These are phyloP conservation scores for Cassiopea xamachana DNA, from an alignment of 30 jellyfish, hydroid and myxozoan species.

Conservation along the genomic window DNA sequence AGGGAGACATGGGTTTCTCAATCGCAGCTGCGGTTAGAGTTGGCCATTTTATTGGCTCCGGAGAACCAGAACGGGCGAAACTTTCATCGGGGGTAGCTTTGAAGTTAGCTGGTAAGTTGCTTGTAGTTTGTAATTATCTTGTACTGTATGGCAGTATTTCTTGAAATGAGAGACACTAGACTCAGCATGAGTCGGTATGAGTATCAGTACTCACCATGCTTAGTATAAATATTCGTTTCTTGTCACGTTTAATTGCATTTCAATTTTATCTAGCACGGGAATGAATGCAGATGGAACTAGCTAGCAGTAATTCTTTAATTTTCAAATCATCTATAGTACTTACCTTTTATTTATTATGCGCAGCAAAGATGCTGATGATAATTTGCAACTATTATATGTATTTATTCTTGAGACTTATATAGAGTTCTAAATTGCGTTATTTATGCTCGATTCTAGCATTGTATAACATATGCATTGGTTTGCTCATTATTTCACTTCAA, in stretches of 20 bases:
- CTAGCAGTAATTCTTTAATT: no score
- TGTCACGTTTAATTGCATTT: background rate
- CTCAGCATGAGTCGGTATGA: no score
- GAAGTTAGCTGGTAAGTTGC: background rate
- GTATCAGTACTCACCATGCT: no score
- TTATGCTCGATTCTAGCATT: background rate
- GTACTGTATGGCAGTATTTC: no score
- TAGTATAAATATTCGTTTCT: background rate
- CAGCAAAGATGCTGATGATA: no score
- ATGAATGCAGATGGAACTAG: no score
- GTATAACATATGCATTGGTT: conserved; percentile 4
- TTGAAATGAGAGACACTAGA: background rate
- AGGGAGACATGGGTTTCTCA: conserved; percentile 55
- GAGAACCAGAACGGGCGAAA: conserved; percentile 50
- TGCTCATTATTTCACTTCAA: conserved; percentile 12
- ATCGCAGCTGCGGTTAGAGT: conserved; percentile 75
- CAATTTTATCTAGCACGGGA: background rate
- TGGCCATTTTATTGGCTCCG: conserved; percentile 61
- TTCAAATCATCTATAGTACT: no score
- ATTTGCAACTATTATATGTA: no score
- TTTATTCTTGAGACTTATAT: background rate
- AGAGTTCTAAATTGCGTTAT: no score
- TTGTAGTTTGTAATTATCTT: no score
- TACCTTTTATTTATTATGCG: no score
- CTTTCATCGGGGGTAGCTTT: conserved; percentile 17